Evolutionary conservation across 2,888 invertebrate genomes (phyloP), one percentile per base, ranked within the genome.

Genomic region (Drosophila koepferae): DNA sequence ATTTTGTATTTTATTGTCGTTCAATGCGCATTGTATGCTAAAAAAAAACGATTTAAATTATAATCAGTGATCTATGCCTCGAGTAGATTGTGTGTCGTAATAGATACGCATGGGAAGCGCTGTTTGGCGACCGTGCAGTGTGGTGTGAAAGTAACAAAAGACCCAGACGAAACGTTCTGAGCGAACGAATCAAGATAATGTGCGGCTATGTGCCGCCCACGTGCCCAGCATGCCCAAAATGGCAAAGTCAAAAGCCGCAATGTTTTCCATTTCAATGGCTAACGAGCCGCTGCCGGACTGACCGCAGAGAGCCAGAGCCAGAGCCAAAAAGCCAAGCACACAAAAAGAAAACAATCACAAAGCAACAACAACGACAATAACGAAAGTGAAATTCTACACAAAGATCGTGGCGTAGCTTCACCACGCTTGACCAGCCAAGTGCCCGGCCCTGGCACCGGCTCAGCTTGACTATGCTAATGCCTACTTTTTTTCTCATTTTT

Each of bases 321-420:
- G 41, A 41, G 41, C 58, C 69, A 68, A 74, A 81, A 72, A 28
- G 48, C 53, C 44, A 64, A 67, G 46, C 63, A 70, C 20, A 53
- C 61, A 60, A 71, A 81, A 72, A 85, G 88, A 87, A 87, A 82
- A 81, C 85, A 79, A 79, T 73, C 69, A 72, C 63, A 82, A 74
- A 51, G 9, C 71, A 48, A 7, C 44, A 8, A 51, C 73, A 61
- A 60, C 62, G 59, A 70, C 78, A 72, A 78, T 77, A 84, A 86
- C 80, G 90, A 89, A 89, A 89, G 88, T 90, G 88, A 89, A 90
- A 89, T 89, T 89, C 90, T 90, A 80, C 82, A 77, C 77, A 86
- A 72, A 83, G 76, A 86, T 76, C 76, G 85, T 71, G 78, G 77
- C 36, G 64, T 55, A 67, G 70, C 49, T 79, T 71, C 87, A 89